Percentiles rank a stretch among this genome's conserved stretches.
phyloP scores from a whole-genome alignment of 2,888 invertebrate species.

The Sesia bembeciformis region DNA sequence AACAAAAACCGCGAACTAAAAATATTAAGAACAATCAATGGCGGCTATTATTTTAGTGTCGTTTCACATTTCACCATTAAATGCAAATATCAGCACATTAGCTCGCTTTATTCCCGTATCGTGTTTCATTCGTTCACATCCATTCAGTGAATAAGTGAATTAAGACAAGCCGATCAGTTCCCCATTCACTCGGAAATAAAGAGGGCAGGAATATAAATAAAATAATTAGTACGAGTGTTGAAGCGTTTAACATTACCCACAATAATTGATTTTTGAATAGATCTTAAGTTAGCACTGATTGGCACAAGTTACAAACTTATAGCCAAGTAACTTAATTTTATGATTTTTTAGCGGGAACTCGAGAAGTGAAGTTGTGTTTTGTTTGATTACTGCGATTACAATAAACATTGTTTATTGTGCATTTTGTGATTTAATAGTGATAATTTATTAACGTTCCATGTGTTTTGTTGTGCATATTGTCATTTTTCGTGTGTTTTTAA shows the following conservation, averaged over 20 bases:
- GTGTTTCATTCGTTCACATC: conserved; percentile 25
- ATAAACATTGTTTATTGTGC: too few species aligned
- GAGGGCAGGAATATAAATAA: conserved; percentile 31
- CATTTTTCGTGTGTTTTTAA: too few species aligned
- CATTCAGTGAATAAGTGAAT: conserved; percentile 19
- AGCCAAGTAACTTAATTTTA: too few species aligned
- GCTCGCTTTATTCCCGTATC: conserved; percentile 34
- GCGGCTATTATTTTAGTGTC: conserved; percentile 16
- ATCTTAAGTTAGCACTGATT: conserved; percentile 3
- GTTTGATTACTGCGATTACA: too few species aligned
- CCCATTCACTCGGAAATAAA: conserved; percentile 21
- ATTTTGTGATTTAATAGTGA: too few species aligned
- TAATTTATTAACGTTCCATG: too few species aligned
- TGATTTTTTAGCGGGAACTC: too few species aligned
- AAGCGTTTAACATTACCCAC: conserved; percentile 43
- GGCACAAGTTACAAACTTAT: conserved; percentile 7
- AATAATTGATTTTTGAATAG: conserved; percentile 43
- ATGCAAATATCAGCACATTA: conserved; percentile 31
- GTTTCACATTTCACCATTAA: conserved; percentile 29
- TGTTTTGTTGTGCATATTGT: too few species aligned
- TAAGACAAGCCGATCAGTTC: conserved; percentile 8
- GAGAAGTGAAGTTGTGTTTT: too few species aligned
- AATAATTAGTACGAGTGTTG: conserved; percentile 67
- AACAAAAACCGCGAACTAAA: too few species aligned
- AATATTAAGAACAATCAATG: background rate